Conservation (phyloP, 2,888 invertebrate genomes). For the Crioceris asparagi region DNA sequence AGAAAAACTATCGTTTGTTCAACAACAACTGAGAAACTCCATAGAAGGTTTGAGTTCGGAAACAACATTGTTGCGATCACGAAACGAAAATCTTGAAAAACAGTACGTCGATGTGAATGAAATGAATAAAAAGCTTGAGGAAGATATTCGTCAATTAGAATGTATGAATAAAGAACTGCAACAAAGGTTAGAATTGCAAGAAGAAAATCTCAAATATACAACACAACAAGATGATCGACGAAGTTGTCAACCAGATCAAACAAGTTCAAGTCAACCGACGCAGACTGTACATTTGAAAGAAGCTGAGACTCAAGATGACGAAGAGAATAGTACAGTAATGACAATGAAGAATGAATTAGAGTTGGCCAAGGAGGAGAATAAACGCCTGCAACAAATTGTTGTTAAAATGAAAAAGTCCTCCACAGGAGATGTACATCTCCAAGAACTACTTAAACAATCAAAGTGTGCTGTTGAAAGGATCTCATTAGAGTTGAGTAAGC, state of each 20-base stretch:
- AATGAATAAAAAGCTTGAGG: slow-evolving; percentile 5
- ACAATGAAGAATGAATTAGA: slow-evolving; percentile 18
- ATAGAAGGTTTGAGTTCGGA: slow-evolving; percentile 29
- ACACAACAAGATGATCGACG: no score
- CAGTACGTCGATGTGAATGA: slow-evolving; percentile 6
- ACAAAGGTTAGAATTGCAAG: no score
- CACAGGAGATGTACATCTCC: slow-evolving; percentile 25
- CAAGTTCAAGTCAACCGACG: neutral
- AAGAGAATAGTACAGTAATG: no score
- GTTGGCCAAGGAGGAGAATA: slow-evolving; percentile 17
- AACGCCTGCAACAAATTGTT: slow-evolving; percentile 14
- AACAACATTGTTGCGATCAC: slow-evolving; percentile 22
- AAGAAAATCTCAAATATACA: no score
- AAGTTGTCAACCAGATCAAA: no score
- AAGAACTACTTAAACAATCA: slow-evolving; percentile 29
- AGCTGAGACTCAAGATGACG: slow-evolving; percentile 6
- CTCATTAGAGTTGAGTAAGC: slow-evolving; percentile 27
- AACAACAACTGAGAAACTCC: slow-evolving; percentile 28
- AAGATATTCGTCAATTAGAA: no score
- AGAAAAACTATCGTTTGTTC: slow-evolving; percentile 29
- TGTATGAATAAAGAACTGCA: no score
- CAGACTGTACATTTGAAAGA: slow-evolving; percentile 1
- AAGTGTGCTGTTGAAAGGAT: slow-evolving; percentile 30
- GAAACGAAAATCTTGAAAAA: slow-evolving; percentile 17
- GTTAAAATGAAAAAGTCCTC: slow-evolving; percentile 9